Evolutionary conservation across 2,888 invertebrate species (phyloP).

Genomic region (Drosophila seclusa): DNA sequence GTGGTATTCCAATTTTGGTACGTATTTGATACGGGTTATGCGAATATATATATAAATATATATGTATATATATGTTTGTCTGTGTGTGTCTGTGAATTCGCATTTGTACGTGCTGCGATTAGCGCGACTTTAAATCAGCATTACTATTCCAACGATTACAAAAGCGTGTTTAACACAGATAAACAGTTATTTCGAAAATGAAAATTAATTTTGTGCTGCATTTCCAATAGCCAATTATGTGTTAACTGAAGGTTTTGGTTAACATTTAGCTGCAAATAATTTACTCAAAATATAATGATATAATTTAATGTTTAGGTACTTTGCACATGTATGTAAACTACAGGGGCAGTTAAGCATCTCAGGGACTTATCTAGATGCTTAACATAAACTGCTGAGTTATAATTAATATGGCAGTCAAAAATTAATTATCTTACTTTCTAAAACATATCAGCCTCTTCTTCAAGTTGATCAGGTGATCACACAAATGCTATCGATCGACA

Average conservation of each 20-base stretch:
- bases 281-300: not conserved
- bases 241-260: not conserved
- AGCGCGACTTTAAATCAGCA: constrained; percentile 36
- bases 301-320: no score
- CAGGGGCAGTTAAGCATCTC: no score
- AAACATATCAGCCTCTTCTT: no score
- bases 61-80: not conserved
- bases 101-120: constrained; percentile 45
- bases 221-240: constrained; percentile 7
- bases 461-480: no score
- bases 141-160: constrained; percentile 28
- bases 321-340: no score
- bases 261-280: not conserved
- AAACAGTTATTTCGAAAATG: constrained; percentile 20
- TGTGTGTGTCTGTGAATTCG: not conserved
- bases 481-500: no score
- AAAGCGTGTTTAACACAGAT: constrained; percentile 23
- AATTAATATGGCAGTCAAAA: not conserved
- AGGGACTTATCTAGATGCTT: not conserved
- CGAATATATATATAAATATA: not conserved
- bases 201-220: constrained; percentile 25
- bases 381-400: not conserved
- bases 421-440: no score
- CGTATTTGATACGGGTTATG: constrained; percentile 24
- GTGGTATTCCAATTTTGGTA: constrained; percentile 42